Conservation (phyloP, 2,888 invertebrate species). For the Thyatira batis region DNA sequence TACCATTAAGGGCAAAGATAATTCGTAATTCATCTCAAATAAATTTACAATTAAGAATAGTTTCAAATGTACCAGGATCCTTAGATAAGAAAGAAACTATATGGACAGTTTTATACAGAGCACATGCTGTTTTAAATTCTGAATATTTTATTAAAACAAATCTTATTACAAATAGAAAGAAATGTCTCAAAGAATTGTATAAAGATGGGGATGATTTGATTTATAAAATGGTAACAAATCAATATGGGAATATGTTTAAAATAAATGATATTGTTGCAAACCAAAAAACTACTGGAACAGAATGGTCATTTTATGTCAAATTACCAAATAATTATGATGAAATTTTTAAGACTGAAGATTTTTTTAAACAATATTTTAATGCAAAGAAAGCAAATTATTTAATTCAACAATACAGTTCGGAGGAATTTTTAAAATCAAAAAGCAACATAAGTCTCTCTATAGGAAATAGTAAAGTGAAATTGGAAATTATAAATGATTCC, state of each 20-base stretch:
- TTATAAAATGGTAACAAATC: slow-evolving; percentile 27
- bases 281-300: slow-evolving; percentile 8
- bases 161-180: slow-evolving; percentile 15
- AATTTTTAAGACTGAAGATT: slow-evolving; percentile 34
- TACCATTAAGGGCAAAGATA: slow-evolving; percentile 41
- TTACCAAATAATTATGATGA: slow-evolving; percentile 49
- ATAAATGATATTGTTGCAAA: slow-evolving; percentile 32
- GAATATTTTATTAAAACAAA: slow-evolving; percentile 60
- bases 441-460: slow-evolving; percentile 42
- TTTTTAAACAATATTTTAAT: slow-evolving; percentile 29
- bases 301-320: slow-evolving; percentile 51
- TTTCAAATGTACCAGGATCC: slow-evolving; percentile 55
- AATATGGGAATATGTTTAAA: slow-evolving; percentile 45
- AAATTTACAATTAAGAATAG: slow-evolving; percentile 48
- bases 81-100: slow-evolving; percentile 46
- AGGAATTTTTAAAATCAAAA: slow-evolving; percentile 53
- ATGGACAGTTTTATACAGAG: slow-evolving; percentile 55
- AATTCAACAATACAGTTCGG: slow-evolving; percentile 38
- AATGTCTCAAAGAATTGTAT: slow-evolving; percentile 34
- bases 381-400: slow-evolving; percentile 38
- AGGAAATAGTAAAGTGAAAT: slow-evolving; percentile 39
- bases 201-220: slow-evolving; percentile 43
- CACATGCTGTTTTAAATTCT: slow-evolving; percentile 41
- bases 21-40: slow-evolving; percentile 33
- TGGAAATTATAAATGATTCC: slow-evolving; percentile 54